These are phyloP conservation scores for Sebastes ruberrimus DNA, from an alignment of 2,797 vertebrate species.

Conservation along the genomic window DNA sequence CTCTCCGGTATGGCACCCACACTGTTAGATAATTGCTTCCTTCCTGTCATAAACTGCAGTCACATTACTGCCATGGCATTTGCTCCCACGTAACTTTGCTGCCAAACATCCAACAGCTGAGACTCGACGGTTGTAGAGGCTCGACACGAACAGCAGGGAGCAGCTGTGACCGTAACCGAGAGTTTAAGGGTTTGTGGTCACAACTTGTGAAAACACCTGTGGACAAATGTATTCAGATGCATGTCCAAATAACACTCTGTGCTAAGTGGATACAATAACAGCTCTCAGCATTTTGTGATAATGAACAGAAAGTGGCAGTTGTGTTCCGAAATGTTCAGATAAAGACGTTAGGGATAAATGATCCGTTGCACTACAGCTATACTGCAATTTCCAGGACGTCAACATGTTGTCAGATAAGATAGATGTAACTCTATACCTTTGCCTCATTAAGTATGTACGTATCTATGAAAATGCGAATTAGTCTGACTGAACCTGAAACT, in stretches of 20 bases:
- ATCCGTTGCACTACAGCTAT: too few relatives aligned
- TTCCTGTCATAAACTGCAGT: constrained; percentile 34
- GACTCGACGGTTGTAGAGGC: neutral
- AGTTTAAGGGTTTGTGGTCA: neutral
- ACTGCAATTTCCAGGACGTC: too few relatives aligned
- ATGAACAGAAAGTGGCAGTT: neutral
- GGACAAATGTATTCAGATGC: neutral
- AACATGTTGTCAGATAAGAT: too few relatives aligned
- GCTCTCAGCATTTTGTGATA: neutral
- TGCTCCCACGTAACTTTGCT: constrained; percentile 20
- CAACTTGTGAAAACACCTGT: constrained; percentile 5
- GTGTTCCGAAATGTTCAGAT: neutral
- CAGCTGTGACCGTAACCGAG: constrained; percentile 9
- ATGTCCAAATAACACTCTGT: neutral
- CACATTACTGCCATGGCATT: constrained; percentile 20
- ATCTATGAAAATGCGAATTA: neutral
- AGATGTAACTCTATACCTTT: neutral
- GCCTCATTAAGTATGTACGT: neutral
- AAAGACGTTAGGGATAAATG: too few relatives aligned
- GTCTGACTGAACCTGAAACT: neutral
- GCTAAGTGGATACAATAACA: neutral
- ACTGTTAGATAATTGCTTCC: constrained; percentile 28
- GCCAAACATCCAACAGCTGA: constrained; percentile 26
- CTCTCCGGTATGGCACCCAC: constrained; percentile 5
- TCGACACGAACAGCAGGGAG: constrained; percentile 3